Conservation (phyloP, 1,140 invertebrate species). For the Aradophagus sp. region DNA sequence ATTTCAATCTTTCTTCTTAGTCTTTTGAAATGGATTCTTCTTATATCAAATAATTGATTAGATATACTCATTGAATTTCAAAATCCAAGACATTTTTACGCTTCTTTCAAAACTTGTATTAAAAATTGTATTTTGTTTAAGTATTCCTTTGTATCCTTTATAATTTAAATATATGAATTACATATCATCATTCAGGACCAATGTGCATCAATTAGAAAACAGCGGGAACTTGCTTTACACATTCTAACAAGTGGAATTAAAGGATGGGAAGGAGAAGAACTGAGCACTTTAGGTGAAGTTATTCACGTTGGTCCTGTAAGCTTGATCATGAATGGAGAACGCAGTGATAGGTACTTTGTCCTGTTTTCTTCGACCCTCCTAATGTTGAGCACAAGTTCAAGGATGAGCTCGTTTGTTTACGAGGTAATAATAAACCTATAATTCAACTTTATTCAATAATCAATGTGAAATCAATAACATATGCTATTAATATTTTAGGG, state of each 20-base stretch:
- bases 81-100: too few species aligned
- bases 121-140: too few species aligned
- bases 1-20: too few species aligned
- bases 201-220: constrained; percentile 89
- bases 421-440: constrained; percentile 79
- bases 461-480: too few species aligned
- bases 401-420: constrained; percentile 96
- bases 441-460: too few species aligned
- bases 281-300: constrained; percentile 84
- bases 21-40: too few species aligned
- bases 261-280: constrained; percentile 94
- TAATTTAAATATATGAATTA: too few species aligned
- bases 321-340: constrained; percentile 83
- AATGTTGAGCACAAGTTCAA: constrained; percentile 91
- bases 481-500: constrained; percentile 77
- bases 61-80: too few species aligned
- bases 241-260: constrained; percentile 93
- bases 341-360: constrained; percentile 93
- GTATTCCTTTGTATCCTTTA: too few species aligned
- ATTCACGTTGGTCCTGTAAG: constrained; percentile 89
- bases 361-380: constrained; percentile 91
- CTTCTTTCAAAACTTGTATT: too few species aligned
- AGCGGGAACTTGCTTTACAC: constrained; percentile 96
- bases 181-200: constrained; percentile 84
- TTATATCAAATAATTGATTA: too few species aligned